phyloP scores from a whole-genome alignment of 2,113 vertebrate species.

The Brachyhypopomus occidentalis region DNA sequence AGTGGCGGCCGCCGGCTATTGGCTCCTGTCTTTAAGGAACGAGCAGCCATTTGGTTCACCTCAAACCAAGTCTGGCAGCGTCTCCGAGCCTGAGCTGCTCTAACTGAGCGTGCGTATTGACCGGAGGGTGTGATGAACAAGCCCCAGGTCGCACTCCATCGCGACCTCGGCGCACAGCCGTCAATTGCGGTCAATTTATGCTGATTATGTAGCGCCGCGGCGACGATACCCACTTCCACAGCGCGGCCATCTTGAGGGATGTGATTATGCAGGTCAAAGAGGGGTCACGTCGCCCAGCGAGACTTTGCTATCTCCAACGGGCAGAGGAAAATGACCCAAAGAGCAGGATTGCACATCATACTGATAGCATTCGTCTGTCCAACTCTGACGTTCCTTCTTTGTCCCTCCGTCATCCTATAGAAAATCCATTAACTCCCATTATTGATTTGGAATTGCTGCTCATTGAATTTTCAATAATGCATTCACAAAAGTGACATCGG shows the following conservation, averaged over 20 bases:
- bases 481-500: neutral
- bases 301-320: neutral
- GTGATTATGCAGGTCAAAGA: neutral
- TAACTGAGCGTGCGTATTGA: conserved; percentile 7
- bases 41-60: no score
- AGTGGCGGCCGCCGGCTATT: no score
- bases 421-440: no score
- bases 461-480: neutral
- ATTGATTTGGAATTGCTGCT: neutral
- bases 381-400: neutral
- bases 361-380: neutral
- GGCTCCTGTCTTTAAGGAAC: no score
- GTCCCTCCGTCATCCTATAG: no score
- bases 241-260: neutral
- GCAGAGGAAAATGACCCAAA: neutral
- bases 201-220: conserved; percentile 11
- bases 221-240: neutral
- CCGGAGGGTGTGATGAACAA: neutral
- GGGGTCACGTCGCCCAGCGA: neutral
- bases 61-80: neutral
- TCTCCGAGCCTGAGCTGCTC: neutral
- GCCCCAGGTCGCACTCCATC: neutral
- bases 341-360: neutral
- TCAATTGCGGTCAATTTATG: neutral
- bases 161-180: neutral